Conservation (phyloP, 64 coral and sea anemone species). For the Dendronephthya gigantea region DNA sequence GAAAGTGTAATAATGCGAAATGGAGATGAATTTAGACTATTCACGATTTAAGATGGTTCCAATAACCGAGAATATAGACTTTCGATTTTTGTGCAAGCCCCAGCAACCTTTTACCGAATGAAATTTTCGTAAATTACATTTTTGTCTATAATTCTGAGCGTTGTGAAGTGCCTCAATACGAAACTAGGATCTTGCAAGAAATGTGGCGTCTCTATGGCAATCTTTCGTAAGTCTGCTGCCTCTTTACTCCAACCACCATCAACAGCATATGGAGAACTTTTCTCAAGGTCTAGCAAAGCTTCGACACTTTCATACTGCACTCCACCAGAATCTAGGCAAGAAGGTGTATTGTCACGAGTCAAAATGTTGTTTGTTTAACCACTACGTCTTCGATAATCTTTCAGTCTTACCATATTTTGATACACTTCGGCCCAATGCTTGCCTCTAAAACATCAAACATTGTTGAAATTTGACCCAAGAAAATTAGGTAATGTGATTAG, state of each 20-base stretch:
- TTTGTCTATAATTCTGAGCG: slow-evolving; percentile 91
- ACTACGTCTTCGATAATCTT: neutral
- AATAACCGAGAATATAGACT: neutral
- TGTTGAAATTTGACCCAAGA: neutral
- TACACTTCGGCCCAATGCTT: neutral
- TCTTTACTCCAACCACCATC: slow-evolving; percentile 91
- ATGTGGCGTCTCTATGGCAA: slow-evolving; percentile 74
- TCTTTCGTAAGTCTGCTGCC: slow-evolving; percentile 70
- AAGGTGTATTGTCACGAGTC: neutral
- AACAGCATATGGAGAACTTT: slow-evolving; percentile 63
- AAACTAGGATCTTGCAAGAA: slow-evolving; percentile 48
- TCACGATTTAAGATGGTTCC: no score
- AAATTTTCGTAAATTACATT: slow-evolving; percentile 39
- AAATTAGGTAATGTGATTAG: no score
- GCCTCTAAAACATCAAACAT: neutral
- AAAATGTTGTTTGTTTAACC: neutral
- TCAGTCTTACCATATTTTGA: neutral
- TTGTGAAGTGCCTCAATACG: slow-evolving; percentile 76
- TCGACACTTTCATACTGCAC: slow-evolving; percentile 67
- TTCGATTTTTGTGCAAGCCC: neutral
- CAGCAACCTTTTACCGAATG: neutral
- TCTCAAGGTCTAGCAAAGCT: slow-evolving; percentile 55
- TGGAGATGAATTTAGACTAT: no score
- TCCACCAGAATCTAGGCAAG: slow-evolving; percentile 1
- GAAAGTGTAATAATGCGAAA: no score